A percentile compares a stretch with the other conserved stretches of the same genome.
These are phyloP conservation scores for Brienomyrus longianalis DNA, from an alignment of 2,113 vertebrate species.

Conservation along the genomic window DNA sequence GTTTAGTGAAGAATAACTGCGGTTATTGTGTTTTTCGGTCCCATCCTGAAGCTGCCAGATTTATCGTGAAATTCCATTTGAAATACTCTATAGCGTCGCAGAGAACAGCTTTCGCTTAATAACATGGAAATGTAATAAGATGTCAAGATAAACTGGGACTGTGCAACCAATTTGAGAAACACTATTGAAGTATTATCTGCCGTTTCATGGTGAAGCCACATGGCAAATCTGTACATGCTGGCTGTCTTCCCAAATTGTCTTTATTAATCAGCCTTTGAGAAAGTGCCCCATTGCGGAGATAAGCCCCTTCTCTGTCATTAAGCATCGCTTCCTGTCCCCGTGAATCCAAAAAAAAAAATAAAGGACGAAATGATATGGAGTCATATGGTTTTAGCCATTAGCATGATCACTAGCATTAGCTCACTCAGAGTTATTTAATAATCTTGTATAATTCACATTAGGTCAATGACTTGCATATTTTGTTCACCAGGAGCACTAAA, in stretches of 20 bases:
- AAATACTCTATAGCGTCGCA: background rate
- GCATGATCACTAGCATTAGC: background rate
- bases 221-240: background rate
- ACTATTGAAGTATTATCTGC: background rate
- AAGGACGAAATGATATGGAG: background rate
- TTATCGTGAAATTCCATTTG: background rate
- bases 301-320: background rate
- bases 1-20: background rate
- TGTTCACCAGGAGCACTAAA: background rate
- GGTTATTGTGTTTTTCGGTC: background rate
- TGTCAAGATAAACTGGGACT: background rate
- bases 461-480: background rate
- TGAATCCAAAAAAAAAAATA: background rate
- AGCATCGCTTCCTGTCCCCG: background rate
- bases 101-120: background rate
- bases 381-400: background rate
- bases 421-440: background rate
- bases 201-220: background rate
- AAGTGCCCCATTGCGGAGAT: background rate
- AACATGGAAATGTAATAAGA: background rate
- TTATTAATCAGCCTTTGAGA: background rate
- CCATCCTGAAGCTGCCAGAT: background rate
- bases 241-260: background rate
- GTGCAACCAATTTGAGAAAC: background rate
- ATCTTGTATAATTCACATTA: background rate